Percentiles rank a stretch among this genome's conserved stretches.
Conservation (phyloP, 2,888 invertebrate species). For the Cylloceria caligata region DNA sequence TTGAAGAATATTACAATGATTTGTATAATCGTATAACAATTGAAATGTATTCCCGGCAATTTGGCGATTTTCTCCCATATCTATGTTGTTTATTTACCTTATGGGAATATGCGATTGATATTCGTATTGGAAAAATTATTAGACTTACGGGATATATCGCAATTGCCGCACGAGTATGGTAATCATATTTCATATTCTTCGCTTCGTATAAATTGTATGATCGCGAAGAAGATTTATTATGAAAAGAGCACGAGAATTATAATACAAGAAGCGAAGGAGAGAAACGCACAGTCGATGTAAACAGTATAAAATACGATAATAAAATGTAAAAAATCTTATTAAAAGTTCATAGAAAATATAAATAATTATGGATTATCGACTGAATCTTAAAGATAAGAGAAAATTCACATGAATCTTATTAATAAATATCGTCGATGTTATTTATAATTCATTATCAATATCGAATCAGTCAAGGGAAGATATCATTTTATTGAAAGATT, state of each 20-base stretch:
- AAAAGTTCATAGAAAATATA: background rate
- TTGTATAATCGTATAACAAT: no score
- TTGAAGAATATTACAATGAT: no score
- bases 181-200: no score
- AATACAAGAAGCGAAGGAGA: conserved; percentile 33
- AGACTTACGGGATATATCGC: no score
- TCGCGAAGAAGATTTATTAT: background rate
- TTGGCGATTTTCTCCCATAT: no score
- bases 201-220: conserved; percentile 7
- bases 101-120: no score
- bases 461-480: background rate
- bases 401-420: background rate
- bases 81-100: no score
- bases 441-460: background rate
- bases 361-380: background rate
- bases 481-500: background rate
- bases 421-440: background rate
- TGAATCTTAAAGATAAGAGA: background rate
- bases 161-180: no score
- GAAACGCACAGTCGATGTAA: conserved; percentile 26
- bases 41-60: no score
- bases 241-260: background rate
- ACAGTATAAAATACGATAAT: background rate
- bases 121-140: no score
- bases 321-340: background rate